Conservation (phyloP, 2,797 vertebrate genomes). For the Ambastaia sidthimunki region DNA sequence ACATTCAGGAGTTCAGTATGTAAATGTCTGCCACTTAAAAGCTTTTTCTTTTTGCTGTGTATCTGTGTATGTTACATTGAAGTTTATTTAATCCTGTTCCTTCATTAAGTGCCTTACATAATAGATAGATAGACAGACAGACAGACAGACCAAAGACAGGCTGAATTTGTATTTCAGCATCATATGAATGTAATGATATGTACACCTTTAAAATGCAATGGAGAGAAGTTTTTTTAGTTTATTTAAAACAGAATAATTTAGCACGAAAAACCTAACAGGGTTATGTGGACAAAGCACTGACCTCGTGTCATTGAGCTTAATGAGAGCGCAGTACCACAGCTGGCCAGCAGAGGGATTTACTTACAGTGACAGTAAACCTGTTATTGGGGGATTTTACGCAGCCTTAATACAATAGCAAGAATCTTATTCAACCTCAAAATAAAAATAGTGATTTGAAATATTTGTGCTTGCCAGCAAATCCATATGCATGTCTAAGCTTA, state of each 20-base stretch:
- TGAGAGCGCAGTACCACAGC: constrained; percentile 24
- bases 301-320: background rate
- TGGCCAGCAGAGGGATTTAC: constrained; percentile 69
- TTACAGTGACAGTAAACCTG: constrained; percentile 44
- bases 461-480: background rate
- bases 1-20: background rate
- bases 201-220: background rate
- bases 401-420: background rate
- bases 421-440: background rate
- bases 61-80: background rate
- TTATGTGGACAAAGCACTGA: background rate
- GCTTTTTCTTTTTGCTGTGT: background rate
- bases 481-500: constrained; percentile 23
- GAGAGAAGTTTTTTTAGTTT: background rate
- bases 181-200: constrained; percentile 11
- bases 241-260: background rate
- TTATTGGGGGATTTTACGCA: background rate
- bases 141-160: constrained; percentile 34
- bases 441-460: background rate
- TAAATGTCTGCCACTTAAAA: background rate
- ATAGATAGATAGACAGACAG: background rate
- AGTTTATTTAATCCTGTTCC: background rate
- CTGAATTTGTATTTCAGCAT: constrained; percentile 25
- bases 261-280: background rate
- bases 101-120: constrained; percentile 17